phyloP scores from a whole-genome alignment of 2,113 vertebrate species.

The Thomomys bottae region DNA sequence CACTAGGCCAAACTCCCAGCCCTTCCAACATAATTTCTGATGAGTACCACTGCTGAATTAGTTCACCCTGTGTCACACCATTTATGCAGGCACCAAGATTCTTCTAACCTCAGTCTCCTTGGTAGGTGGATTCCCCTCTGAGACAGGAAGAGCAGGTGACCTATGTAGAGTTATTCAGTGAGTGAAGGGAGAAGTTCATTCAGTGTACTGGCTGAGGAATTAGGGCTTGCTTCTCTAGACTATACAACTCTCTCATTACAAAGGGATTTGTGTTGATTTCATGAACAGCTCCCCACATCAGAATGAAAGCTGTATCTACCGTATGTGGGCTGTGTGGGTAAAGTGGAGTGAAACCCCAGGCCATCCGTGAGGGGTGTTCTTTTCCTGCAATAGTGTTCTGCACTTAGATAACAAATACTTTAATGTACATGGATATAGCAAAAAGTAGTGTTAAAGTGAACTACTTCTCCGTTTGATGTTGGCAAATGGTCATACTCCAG shows the following conservation, averaged over 20 bases:
- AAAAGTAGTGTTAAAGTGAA: neutral
- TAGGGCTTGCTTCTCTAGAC: conserved; percentile 22
- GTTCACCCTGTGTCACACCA: too few species aligned
- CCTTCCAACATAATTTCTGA: too few species aligned
- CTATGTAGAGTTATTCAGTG: neutral
- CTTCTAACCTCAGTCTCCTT: conserved; percentile 9
- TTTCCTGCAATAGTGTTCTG: conserved; percentile 15
- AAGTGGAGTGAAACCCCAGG: conserved; percentile 28
- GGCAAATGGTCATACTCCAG: conserved; percentile 55
- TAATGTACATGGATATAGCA: conserved; percentile 15
- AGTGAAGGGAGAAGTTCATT: neutral
- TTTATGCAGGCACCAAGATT: neutral
- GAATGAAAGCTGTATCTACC: conserved; percentile 53
- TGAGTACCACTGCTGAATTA: too few species aligned
- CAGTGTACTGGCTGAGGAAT: neutral
- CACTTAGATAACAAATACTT: conserved; percentile 45
- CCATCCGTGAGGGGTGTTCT: conserved; percentile 56
- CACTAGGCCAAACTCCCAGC: too few species aligned
- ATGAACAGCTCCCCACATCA: conserved; percentile 48
- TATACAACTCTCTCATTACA: conserved; percentile 15
- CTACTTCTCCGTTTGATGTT: conserved; percentile 56
- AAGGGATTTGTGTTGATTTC: conserved; percentile 55
- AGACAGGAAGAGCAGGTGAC: conserved; percentile 41
- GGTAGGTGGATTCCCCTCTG: neutral
- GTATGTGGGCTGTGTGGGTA: neutral